These are phyloP conservation scores for Agriopis leucophaearia DNA, from an alignment of 2,888 invertebrate species.

Conservation along the genomic window DNA sequence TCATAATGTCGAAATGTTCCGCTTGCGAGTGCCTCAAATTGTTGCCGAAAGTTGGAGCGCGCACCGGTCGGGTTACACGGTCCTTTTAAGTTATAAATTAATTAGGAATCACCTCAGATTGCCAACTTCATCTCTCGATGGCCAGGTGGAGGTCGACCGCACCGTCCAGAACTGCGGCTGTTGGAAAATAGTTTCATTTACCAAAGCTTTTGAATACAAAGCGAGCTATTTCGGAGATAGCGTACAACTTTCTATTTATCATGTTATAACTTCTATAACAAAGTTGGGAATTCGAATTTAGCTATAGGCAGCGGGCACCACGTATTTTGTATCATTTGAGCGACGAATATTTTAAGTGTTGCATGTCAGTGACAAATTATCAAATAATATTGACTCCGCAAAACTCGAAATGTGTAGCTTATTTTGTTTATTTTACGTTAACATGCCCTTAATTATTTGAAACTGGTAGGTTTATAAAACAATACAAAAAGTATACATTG, in stretches of 20 bases:
- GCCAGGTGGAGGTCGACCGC: constrained; percentile 39
- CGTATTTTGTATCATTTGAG: not conserved
- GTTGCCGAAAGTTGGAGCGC: constrained; percentile 29
- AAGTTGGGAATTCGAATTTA: constrained; percentile 15
- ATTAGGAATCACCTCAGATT: constrained; percentile 61
- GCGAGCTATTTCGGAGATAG: constrained; percentile 48
- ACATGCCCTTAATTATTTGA: too few species aligned
- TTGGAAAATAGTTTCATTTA: constrained; percentile 65
- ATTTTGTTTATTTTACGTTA: too few species aligned
- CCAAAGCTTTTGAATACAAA: constrained; percentile 59
- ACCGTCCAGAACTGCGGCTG: constrained; percentile 54
- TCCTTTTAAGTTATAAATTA: constrained; percentile 61
- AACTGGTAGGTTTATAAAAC: too few species aligned
- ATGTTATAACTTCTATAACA: constrained; percentile 26
- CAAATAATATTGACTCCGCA: too few species aligned
- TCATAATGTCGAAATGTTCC: constrained; percentile 30
- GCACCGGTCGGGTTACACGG: constrained; percentile 41
- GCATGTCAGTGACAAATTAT: too few species aligned
- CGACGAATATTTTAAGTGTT: not conserved
- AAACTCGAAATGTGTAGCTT: too few species aligned
- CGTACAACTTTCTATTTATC: constrained; percentile 29
- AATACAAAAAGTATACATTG: too few species aligned
- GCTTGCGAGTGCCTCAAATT: constrained; percentile 45
- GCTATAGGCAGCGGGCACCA: not conserved
- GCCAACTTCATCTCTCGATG: constrained; percentile 42